Conservation (phyloP, 2,888 invertebrate genomes). For the Bursaphelenchus okinawaensis region DNA sequence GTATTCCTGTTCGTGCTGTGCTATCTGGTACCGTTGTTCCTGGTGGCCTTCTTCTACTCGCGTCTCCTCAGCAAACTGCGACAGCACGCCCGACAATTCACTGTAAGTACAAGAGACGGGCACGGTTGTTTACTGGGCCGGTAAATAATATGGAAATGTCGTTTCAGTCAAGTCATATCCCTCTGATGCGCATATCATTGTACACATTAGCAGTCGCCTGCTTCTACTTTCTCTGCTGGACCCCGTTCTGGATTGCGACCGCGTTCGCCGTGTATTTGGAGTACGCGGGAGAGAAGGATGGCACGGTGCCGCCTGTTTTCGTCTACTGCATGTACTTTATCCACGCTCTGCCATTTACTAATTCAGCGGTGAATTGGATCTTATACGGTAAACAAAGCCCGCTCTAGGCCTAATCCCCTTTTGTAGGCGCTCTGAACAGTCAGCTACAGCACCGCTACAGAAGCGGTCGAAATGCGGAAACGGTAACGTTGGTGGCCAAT, state of each 20-base stretch:
- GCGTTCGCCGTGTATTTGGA: constrained; percentile 54
- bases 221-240: constrained; percentile 56
- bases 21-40: constrained; percentile 48
- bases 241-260: constrained; percentile 51
- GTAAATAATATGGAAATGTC: not conserved
- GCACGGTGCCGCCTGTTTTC: constrained; percentile 45
- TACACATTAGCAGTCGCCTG: constrained; percentile 55
- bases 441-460: constrained; percentile 48
- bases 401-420: not conserved
- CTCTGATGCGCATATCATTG: constrained; percentile 51
- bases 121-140: not conserved
- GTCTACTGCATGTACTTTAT: constrained; percentile 57
- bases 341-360: constrained; percentile 55
- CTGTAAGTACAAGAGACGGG: constrained; percentile 30
- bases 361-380: constrained; percentile 55
- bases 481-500: constrained; percentile 23
- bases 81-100: constrained; percentile 52
- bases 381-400: constrained; percentile 39
- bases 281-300: constrained; percentile 37
- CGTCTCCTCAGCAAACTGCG: constrained; percentile 42
- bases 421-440: constrained; percentile 49
- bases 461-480: constrained; percentile 27
- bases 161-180: constrained; percentile 51
- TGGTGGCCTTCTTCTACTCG: constrained; percentile 53
- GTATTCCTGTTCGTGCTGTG: constrained; percentile 49